Base-by-base conservation (phyloP, 2,888 invertebrate species). In the Rambutsinella grinnellia region DNA sequence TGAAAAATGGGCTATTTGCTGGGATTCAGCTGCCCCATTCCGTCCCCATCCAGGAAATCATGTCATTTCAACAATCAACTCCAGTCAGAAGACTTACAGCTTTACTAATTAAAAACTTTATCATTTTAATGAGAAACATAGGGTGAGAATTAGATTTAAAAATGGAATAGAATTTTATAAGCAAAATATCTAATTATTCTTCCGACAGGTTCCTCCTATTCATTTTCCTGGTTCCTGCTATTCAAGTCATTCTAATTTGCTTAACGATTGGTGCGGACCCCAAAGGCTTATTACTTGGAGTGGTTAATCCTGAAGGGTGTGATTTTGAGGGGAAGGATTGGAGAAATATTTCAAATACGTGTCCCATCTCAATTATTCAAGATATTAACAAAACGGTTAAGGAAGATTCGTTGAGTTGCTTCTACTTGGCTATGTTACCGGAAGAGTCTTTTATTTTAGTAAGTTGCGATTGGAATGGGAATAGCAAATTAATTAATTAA, bases 261-360 rank as follows among this genome's bases (percentile, higher is more conserved):
- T 36, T 76, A 3, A 67, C 79, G 3, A 76, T 79, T 60, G 79
- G 81, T 0, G 57, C 70, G 2, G 76, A 75, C 36, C 81, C 81
- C 5, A 79, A 72, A 23, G 54, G 62, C 1, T 44, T 81, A 24
- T 23, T 44, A 0, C 23, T 81, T 19, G 75, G 62, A 3, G 71
- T 81, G 0, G 54, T 81, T 21, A 79, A 75, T 26, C 60, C 71
- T 3, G 81, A 81, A 36, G 1, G 19, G 1, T 75, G 68, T 24
- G 69, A 69, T 17, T 76, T 58, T 63, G 21, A 44, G 15, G 19
- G 19, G 1, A 8, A 36, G 1, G 24, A 54, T 15, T 76, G 76
- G 76, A 44, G 51, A 15, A n/a, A 26, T 21, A 36, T 49, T n/a
- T 49, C 51, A n/a, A 49, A n/a, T 49, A 49, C 6, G 5, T 49